Evolutionary conservation across 2,888 invertebrate genomes (phyloP), one percentile per base, ranked within the genome.

Genomic region (Sinotaia quadrata): DNA sequence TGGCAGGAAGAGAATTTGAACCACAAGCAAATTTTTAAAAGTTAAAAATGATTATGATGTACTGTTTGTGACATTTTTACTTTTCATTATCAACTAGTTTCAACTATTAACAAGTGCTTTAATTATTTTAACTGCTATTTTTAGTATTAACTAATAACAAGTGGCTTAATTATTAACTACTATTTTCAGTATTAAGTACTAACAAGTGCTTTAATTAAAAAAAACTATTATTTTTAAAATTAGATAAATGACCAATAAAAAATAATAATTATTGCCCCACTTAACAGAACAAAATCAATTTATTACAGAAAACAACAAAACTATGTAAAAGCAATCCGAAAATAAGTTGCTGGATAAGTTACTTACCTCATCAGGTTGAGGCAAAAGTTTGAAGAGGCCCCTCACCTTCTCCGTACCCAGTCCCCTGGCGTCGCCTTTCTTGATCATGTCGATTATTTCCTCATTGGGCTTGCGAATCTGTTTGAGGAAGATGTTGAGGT

Each of bases 311-410:
- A n/a, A 15, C 44, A 8, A 18, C 54, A 8, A 3, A 54, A 18
- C 33, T 54, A 21, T 15, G 12, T 29, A 18, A 12, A 10, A 12
- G 24, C 21, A 4, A 1, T 7, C 8, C 2, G 21, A 15, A 62
- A 31, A 49, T 10, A n/a, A 27, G 49, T 27, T 7, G 4, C 27
- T 2, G 10, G n/a, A n/a, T 29, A 21, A 15, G 5, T 15, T 29
- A 36, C 58, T 75, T 77, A 90, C 90, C 87, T 90, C 90, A 60
- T 88, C 88, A 49, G 82, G 80, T 44, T 87, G 87, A 0, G 90
- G 90, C 2, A 90, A 78, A 8, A 90, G 84, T 73, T 89, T 88
- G 33, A 87, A 77, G 7, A 90, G 81, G 0, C 89, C 89, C 75
- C 87, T 85, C 8, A 90, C 82, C 73, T 87, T 89, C 70, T 90